Evolutionary conservation across 1,140 invertebrate species (phyloP), one percentile per base, ranked within the genome.

Genomic region (Achatina immaculata): DNA sequence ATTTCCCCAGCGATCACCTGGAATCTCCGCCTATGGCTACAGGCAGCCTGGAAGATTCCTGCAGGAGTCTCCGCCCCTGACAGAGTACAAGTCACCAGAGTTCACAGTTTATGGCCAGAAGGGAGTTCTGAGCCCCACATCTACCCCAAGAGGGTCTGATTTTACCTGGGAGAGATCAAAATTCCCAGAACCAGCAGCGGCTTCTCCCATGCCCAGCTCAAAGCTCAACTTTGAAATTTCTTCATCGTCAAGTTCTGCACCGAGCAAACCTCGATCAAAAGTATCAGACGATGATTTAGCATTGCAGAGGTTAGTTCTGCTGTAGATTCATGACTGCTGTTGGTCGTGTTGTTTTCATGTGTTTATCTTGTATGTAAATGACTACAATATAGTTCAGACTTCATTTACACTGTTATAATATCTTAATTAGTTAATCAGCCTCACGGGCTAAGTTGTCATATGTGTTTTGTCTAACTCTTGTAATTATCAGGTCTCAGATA

Each of bases 201-300:
- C 45, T 14, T 6, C n/a, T 0, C 34, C 58, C 21, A 42, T 58
- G 19, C 51, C 69, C 21, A 51, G 42, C 38, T 71, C 79, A 38
- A 58, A 28, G 9, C 31, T 82, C 43, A 58, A 74, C 36, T 58
- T 71, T 34, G 81, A 82, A 40, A 74, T 74, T 2, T 69, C 77
- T 28, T 66, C 76, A 31, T 66, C 36, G 36, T 43, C 73, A 66
- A 77, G 55, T 34, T 24, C 77, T 45, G 73, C 55, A 79, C 55
- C 42, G 77, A 83, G n/a, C 78, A 83, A 62, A 38, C 40, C 80
- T 55, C 66, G 69, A 28, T 80, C 78, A 48, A 85, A 83, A 77
- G 83, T 85, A 38, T n/a, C 83, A 71, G 86, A 88, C 81, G 86
- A 88, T 83, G 86, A 88, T 77, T 72, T 88, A 78, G 85, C 86